Percentiles rank a stretch among this genome's conserved stretches.
These are phyloP conservation scores for Motacilla tschutschensis DNA, from an alignment of 2,113 vertebrate genomes.

Conservation along the genomic window DNA sequence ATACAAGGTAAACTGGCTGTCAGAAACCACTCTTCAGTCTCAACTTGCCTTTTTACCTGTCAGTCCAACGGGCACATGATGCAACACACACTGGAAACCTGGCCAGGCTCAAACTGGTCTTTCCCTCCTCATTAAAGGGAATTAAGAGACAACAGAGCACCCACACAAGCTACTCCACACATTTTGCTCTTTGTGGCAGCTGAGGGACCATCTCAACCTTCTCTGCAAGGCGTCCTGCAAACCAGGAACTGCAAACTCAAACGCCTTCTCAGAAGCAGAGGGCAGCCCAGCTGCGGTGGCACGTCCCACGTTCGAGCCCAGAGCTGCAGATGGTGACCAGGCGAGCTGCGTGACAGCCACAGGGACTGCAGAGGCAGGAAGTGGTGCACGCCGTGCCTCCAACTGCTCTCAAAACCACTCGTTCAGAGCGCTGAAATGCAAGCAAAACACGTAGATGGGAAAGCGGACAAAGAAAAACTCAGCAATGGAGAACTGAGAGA, in stretches of 20 bases:
- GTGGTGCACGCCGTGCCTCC: constrained; percentile 37
- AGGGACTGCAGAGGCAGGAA: constrained; percentile 40
- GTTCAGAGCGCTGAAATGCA: neutral
- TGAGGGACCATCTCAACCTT: neutral
- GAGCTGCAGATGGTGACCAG: constrained; percentile 36
- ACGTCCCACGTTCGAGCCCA: neutral
- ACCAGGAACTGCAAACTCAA: neutral
- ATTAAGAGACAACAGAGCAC: neutral
- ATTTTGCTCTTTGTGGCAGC: neutral
- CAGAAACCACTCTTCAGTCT: constrained; percentile 29
- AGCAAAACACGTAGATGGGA: neutral
- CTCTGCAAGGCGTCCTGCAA: neutral
- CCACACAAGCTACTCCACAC: neutral
- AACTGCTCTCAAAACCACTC: constrained; percentile 31
- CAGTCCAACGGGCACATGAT: neutral
- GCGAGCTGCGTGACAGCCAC: neutral
- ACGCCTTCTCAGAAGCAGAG: neutral
- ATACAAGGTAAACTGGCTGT: neutral
- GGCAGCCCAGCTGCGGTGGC: neutral
- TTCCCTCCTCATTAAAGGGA: neutral
- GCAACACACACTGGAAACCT: neutral
- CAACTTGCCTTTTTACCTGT: constrained; percentile 29
- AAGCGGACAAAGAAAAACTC: neutral
- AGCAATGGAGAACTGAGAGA: neutral
- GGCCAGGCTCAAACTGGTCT: constrained; percentile 8